Base-by-base conservation (phyloP, 2,888 invertebrate genomes). In the Lepetodrilus schrolli region DNA sequence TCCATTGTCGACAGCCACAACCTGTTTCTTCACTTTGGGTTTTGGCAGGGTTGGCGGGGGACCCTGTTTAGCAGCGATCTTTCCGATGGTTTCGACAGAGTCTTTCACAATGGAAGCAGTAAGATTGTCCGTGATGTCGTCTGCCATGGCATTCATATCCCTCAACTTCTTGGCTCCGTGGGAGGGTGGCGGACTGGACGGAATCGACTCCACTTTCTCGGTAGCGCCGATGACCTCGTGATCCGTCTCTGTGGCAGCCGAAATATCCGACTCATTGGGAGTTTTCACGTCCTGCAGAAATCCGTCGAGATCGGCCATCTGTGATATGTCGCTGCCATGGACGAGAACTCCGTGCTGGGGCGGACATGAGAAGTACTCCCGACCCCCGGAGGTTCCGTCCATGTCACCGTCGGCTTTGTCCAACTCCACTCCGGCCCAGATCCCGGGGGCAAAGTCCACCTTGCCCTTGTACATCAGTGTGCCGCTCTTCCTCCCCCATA, bases 341-440 rank as follows among this genome's bases (percentile, higher is more conserved):
- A 86, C 87, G 50, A 87, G 71, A 5, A 86, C 75, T 7, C 88
- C 88, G 75, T 86, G 84, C 30, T 79, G 77, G 4, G 79, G 70
- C 21, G 74, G 51, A 74, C 88, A 87, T 7, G 76, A 79, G 76
- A 87, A 88, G 75, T 88, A 88, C 5, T 82, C 66, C 10, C 77
- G 75, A 4, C 85, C 85, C 43, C 83, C 84, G 30, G 83, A 78
- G 17, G 73, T 71, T 0, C 87, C 88, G 74, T 87, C 82, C 72
- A 81, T 84, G 47, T 83, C 79, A 1, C 87, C 87, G 20, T 83
- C 82, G 2, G 84, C 79, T 20, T 74, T 36, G 21, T 87, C 86
- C 43, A 88, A 77, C 78, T 87, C 87, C 17, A 88, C 87, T 3
- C 88, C 88, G 1, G 84, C 87, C 87, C 86, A 86, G 36, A 86